These are phyloP conservation scores for Protula sp. DNA, from an alignment of 2,888 invertebrate genomes.

Conservation along the genomic window DNA sequence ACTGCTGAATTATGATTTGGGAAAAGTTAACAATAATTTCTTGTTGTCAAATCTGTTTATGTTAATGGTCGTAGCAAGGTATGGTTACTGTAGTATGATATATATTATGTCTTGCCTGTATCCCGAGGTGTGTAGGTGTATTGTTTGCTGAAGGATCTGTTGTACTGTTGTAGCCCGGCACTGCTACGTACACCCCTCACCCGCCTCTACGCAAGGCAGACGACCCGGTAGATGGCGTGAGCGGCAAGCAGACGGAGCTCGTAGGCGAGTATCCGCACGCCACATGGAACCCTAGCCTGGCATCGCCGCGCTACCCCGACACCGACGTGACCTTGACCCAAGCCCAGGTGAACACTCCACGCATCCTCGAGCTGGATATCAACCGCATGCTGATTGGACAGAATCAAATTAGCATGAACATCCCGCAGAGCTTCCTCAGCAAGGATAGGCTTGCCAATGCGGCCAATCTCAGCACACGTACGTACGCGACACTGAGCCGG, in stretches of 20 bases:
- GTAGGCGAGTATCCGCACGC: conserved; percentile 28
- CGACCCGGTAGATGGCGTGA: not conserved
- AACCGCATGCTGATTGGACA: conserved; percentile 53
- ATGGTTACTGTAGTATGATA: too few relatives aligned
- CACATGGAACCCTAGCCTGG: conserved; percentile 37
- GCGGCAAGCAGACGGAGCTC: conserved; percentile 1
- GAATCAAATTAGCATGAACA: conserved; percentile 44
- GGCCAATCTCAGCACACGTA: conserved; percentile 38
- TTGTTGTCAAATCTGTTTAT: too few relatives aligned
- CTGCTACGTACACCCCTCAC: not conserved
- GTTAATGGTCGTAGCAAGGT: too few relatives aligned
- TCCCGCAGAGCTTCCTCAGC: conserved; percentile 26
- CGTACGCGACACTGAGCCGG: conserved; percentile 45
- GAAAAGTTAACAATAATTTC: too few relatives aligned
- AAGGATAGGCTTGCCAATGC: conserved; percentile 44
- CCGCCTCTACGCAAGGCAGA: not conserved
- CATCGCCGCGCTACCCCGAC: not conserved
- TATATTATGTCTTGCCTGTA: too few relatives aligned
- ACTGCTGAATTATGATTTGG: too few relatives aligned
- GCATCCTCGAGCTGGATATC: conserved; percentile 50
- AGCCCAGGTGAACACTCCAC: conserved; percentile 39
- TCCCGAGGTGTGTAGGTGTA: too few relatives aligned
- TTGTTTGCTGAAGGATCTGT: too few relatives aligned
- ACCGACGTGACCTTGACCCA: not conserved
- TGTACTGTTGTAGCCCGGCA: too few relatives aligned